A percentile compares a stretch with the other conserved stretches of the same genome.
Evolutionary conservation across 2,113 vertebrate genomes (phyloP).

Genomic region (Syngnathus floridae): DNA sequence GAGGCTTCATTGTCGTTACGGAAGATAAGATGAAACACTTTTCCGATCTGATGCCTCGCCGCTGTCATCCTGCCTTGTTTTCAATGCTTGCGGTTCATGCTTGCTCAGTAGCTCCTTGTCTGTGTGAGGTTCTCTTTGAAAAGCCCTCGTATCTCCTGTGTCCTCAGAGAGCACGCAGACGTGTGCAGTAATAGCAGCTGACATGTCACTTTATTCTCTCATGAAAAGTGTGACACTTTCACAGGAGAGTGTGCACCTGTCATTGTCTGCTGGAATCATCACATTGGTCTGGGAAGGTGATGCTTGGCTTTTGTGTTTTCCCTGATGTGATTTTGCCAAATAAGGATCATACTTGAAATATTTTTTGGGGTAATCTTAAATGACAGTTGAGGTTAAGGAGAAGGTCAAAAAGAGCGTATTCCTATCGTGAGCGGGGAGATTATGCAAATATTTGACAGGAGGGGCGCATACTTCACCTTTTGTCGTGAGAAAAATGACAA

Average conservation of each 20-base stretch:
- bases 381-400: conserved; percentile 30
- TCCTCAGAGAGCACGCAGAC: conserved; percentile 19
- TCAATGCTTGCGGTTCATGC: conserved; percentile 23
- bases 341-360: conserved; percentile 11
- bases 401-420: conserved; percentile 21
- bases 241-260: not conserved
- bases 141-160: conserved; percentile 25
- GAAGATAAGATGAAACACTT: conserved; percentile 24
- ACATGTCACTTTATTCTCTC: conserved; percentile 29
- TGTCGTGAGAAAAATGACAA: conserved; percentile 53
- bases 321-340: not conserved
- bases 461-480: conserved; percentile 26
- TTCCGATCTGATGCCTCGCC: conserved; percentile 10
- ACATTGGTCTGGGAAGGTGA: not conserved
- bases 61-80: conserved; percentile 19
- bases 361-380: conserved; percentile 4
- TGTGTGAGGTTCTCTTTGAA: conserved; percentile 15
- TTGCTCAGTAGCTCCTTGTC: conserved; percentile 17
- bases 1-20: conserved; percentile 23
- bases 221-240: conserved; percentile 20
- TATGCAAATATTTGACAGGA: conserved; percentile 56
- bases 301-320: not conserved
- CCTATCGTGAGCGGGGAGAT: conserved; percentile 37
- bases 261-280: conserved; percentile 6
- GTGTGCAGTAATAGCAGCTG: conserved; percentile 30